Percentiles rank a stretch among this genome's conserved stretches.
Conservation (phyloP, 1,140 invertebrate genomes). For the Drosophila eugracilis region DNA sequence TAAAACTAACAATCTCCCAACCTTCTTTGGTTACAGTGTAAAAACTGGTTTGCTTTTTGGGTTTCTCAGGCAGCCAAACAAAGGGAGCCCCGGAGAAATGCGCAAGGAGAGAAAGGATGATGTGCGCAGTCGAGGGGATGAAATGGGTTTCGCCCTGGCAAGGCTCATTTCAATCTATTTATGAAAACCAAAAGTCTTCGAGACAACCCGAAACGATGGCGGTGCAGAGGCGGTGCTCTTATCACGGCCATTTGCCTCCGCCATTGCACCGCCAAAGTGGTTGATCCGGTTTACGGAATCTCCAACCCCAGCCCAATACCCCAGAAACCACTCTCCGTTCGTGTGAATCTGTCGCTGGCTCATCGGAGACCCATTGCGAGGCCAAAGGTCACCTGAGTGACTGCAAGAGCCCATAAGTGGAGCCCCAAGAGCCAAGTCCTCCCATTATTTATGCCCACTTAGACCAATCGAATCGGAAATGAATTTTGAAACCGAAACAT, state of each 20-base stretch:
- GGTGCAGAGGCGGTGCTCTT: conserved; percentile 58
- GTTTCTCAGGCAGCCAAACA: conserved; percentile 24
- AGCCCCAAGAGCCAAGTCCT: neutral
- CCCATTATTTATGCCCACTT: conserved; percentile 58
- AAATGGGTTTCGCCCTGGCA: conserved; percentile 43
- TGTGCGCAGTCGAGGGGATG: conserved; percentile 53
- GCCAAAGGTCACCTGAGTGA: conserved; percentile 31
- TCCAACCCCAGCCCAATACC: conserved; percentile 18
- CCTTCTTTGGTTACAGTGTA: neutral
- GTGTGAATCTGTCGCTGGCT: conserved; percentile 44
- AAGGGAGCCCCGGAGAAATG: conserved; percentile 18
- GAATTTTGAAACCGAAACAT: conserved; percentile 44
- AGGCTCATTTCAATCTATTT: conserved; percentile 64
- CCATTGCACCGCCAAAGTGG: conserved; percentile 74
- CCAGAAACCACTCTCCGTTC: conserved; percentile 24
- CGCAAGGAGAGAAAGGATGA: conserved; percentile 34
- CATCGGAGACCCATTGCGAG: conserved; percentile 27
- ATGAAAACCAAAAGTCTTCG: conserved; percentile 43
- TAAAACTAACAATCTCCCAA: too few relatives aligned
- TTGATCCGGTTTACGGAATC: conserved; percentile 72
- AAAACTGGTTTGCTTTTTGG: conserved; percentile 36
- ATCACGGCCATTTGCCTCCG: conserved; percentile 71
- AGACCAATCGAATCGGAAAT: conserved; percentile 35
- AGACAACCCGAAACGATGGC: conserved; percentile 51
- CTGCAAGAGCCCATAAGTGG: conserved; percentile 17